These are phyloP conservation scores for Caiman crocodilus DNA, from an alignment of 2,797 vertebrate species.

Conservation along the genomic window DNA sequence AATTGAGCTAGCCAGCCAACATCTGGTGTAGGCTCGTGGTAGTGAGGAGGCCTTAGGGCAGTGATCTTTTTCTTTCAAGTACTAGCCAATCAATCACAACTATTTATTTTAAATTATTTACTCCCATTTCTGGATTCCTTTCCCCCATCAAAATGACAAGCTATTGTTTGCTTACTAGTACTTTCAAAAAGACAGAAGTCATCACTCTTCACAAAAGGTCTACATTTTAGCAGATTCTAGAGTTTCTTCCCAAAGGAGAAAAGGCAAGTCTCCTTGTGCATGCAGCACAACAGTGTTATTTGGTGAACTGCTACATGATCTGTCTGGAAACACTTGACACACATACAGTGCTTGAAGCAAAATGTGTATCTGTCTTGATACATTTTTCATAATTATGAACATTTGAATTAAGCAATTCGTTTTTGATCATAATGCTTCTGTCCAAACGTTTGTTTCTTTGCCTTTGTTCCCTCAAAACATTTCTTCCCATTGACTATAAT, in stretches of 20 bases:
- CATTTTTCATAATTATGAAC: background rate
- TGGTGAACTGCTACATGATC: background rate
- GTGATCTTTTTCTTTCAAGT: background rate
- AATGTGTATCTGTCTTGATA: background rate
- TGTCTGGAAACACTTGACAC: background rate
- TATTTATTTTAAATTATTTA: background rate
- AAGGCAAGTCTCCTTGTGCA: background rate
- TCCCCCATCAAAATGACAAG: background rate
- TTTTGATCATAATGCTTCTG: background rate
- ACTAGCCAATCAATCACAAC: constrained; percentile 11
- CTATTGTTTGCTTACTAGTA: constrained; percentile 11
- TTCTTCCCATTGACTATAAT: background rate
- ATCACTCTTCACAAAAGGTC: constrained; percentile 16
- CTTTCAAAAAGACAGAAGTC: background rate
- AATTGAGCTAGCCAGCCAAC: constrained; percentile 30
- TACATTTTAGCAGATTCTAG: background rate
- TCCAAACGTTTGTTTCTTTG: background rate
- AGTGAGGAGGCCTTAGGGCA: background rate
- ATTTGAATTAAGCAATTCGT: background rate
- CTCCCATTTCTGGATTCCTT: background rate
- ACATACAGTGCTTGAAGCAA: no score
- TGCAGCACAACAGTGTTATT: background rate
- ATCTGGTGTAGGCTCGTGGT: background rate
- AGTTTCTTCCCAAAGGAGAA: background rate
- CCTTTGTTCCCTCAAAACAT: background rate